Conservation (phyloP, 2,888 invertebrate genomes). For the Miltochrista miniata region DNA sequence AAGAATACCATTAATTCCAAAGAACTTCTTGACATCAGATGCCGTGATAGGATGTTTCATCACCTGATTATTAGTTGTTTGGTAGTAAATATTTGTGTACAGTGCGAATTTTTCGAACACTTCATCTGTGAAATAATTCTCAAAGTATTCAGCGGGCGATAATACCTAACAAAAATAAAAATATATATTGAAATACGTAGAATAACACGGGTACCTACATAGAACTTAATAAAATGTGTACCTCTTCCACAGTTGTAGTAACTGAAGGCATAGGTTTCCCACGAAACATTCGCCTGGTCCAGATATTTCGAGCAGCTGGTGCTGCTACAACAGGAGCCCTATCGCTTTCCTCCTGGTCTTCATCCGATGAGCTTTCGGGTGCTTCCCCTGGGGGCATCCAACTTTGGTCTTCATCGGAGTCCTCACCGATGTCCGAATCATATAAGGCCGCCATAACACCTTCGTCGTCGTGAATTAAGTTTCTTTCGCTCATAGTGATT, state of each 20-base stretch:
- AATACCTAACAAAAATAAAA: slow-evolving; percentile 2
- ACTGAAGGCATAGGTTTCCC: slow-evolving; percentile 12
- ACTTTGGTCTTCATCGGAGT: slow-evolving; percentile 12
- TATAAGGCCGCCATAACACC: slow-evolving; percentile 6
- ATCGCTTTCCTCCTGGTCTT: slow-evolving; percentile 13
- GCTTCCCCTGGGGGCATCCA: slow-evolving; percentile 12
- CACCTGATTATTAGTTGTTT: too few species aligned
- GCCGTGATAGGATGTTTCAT: too few species aligned
- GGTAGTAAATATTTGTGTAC: too few species aligned
- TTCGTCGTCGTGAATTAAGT: slow-evolving; percentile 8
- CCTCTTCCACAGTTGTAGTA: slow-evolving; percentile 7
- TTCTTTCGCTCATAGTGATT: slow-evolving; percentile 9
- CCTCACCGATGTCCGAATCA: slow-evolving; percentile 8
- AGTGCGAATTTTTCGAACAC: slow-evolving; percentile 12
- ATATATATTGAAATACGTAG: not conserved
- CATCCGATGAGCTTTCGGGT: slow-evolving; percentile 7
- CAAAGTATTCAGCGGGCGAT: slow-evolving; percentile 8
- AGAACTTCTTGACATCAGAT: slow-evolving; percentile 5
- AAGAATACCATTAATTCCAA: slow-evolving; percentile 6
- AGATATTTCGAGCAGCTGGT: slow-evolving; percentile 12
- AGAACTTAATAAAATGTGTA: slow-evolving; percentile 5
- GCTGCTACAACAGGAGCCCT: slow-evolving; percentile 10
- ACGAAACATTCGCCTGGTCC: slow-evolving; percentile 7
- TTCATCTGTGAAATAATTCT: slow-evolving; percentile 4
- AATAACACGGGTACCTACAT: slow-evolving; percentile 1